Base-by-base conservation (phyloP, 2,113 vertebrate genomes). In the Oryzias curvinotus region DNA sequence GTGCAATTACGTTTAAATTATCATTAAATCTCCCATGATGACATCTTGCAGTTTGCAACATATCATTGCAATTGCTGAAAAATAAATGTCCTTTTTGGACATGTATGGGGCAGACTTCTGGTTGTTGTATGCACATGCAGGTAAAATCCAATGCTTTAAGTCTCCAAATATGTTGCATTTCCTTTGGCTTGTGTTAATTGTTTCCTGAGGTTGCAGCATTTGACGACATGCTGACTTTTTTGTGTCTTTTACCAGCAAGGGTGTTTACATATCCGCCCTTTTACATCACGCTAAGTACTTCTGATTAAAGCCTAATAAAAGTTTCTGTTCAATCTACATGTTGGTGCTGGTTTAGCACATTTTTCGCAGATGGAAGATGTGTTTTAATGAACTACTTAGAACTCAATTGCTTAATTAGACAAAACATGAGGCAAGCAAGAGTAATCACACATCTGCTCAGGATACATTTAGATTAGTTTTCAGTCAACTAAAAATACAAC, bases 151-250 rank as follows among this genome's bases (percentile, higher is more conserved):
- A 68, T 83, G 80, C 62, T 79, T 41, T 52, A 26, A 16, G 48
- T 67, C 59, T 65, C 44, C 65, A 85, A 77, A 74, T 52, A 75
- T 51, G 53, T 26, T 75, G 16, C 45, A 57, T 69, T 52, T 78
- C 58, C 13, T 15, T 70, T 45, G 14, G 41, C 28, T 62, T 28
- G 18, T 44, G 58, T 57, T 57, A 56, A 69, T 28, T 56, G 36
- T 26, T 56, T 36, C 46, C 36, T 36, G 48, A 44, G 36, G 52
- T 36, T 62, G 14, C 30, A 52, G 21, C 23, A 55, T 41, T 75
- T 25, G 52, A 62, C 4, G 18, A 50, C 10, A 30, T 42, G 44
- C 21, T 61, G 17, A 15, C 41, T 28, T 61, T 49, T 50, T 69
- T 8, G 14, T 17, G 19, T 41, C 56, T 48, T 46, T 47, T 46